Base-by-base conservation (phyloP, 2,113 vertebrate species). In the Candoia aspera region DNA sequence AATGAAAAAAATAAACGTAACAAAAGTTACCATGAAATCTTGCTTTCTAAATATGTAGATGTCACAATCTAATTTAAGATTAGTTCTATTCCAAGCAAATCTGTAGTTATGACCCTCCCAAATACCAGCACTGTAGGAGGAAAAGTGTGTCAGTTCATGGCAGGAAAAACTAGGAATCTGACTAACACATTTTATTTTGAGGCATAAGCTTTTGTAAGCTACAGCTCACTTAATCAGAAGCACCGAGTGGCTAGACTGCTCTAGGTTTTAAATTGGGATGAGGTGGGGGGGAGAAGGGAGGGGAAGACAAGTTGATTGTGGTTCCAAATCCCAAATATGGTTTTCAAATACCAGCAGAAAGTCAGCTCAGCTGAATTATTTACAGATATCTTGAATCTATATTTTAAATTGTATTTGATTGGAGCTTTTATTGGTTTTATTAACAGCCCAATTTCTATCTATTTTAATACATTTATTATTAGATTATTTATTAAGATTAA, bases 351-450 rank as follows among this genome's bases (percentile, higher is more conserved):
- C 57, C 86, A 19, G 62, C n/a, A 6, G 24, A 19, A 59, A 57
- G 12, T 57, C 10, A 29, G 2, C 0, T 86, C 0, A 0, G 1
- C 84, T 79, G 42, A 12, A 83, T 21, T 0, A 33, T 11, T 85
- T 9, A 42, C 53, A 57, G 29, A 57, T 37, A 57, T 53, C n/a
- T 79, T 13, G 46, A 59, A 26, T n/a, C 57, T 9, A 2, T 15
- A n/a, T 79, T 90, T n/a, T 49, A 60, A 84, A 57, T 55, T 57
- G 55, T 11, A 26, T 84, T 84, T 84, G 59, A 85, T 26, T 23
- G 11, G 12, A 29, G 12, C 37, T 85, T 85, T 85, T 49, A n/a
- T 1, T 55, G 1, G 11, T 37, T 42, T 10, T 3, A 42, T 13
- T 4, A 59, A 24, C 1, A 60, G 26, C 8, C 46, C 8, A 54